phyloP scores from a whole-genome alignment of 2,888 invertebrate genomes.

The Helicoverpa assulta region DNA sequence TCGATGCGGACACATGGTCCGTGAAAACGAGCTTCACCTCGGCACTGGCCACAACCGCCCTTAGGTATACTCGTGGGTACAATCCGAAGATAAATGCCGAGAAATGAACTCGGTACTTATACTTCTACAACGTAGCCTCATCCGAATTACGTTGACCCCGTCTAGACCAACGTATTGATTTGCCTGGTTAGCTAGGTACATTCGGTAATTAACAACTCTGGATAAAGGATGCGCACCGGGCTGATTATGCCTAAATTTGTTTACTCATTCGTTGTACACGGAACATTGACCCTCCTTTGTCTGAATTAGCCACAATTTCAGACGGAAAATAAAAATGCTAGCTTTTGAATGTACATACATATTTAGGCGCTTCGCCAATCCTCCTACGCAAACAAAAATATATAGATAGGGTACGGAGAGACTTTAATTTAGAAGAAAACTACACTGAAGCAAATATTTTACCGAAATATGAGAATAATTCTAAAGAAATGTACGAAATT shows the following conservation, averaged over 20 bases:
- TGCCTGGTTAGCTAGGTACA: too few species aligned
- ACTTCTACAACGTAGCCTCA: too few species aligned
- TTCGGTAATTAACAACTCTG: slow-evolving; percentile 17
- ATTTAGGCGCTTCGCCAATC: slow-evolving; percentile 36
- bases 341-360: background rate
- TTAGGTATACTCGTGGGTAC: too few species aligned
- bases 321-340: slow-evolving; percentile 33
- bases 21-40: too few species aligned
- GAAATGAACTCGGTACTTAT: too few species aligned
- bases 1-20: too few species aligned
- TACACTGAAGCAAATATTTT: background rate
- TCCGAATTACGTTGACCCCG: too few species aligned
- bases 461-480: too few species aligned
- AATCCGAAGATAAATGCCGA: too few species aligned
- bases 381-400: slow-evolving; percentile 10
- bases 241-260: slow-evolving; percentile 46
- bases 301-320: slow-evolving; percentile 11
- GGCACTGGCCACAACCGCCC: too few species aligned
- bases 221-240: slow-evolving; percentile 42
- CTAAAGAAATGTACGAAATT: too few species aligned
- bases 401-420: slow-evolving; percentile 3
- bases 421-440: slow-evolving; percentile 9
- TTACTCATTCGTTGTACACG: slow-evolving; percentile 55
- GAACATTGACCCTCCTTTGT: slow-evolving; percentile 58
- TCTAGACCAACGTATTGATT: too few species aligned